Evolutionary conservation across 2,888 invertebrate genomes (phyloP).

Genomic region (Prosopocoilus inquinatus): DNA sequence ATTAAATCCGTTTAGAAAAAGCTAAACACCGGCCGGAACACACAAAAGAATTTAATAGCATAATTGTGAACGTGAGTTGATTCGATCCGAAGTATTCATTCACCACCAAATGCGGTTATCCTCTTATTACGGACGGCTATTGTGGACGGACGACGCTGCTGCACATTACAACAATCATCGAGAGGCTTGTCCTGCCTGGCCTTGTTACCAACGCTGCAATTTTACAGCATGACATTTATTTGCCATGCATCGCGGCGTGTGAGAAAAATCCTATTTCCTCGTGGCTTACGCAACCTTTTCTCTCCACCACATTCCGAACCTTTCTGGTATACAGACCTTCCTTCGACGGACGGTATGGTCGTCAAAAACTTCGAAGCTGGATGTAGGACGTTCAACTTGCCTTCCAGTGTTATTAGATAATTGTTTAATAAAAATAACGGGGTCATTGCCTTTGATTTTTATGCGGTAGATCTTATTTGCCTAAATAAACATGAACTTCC

Average conservation of each 20-base stretch:
- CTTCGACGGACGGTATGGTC: no score
- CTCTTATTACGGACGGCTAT: not conserved
- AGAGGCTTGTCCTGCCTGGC: not conserved
- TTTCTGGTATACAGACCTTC: no score
- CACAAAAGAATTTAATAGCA: not conserved
- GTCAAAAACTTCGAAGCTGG: no score
- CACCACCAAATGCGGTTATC: conserved; percentile 1
- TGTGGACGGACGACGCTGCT: not conserved
- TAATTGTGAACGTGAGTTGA: conserved; percentile 1
- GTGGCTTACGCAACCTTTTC: no score
- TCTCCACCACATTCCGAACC: no score
- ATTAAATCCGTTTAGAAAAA: no score
- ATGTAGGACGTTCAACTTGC: conserved; percentile 8
- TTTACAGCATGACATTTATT: no score
- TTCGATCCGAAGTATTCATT: not conserved
- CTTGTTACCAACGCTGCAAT: not conserved
- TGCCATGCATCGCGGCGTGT: no score
- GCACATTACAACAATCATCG: not conserved
- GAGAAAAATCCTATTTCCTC: no score
- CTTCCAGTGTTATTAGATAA: conserved; percentile 6
- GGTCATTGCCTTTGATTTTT: conserved; percentile 10
- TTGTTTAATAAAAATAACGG: conserved; percentile 5
- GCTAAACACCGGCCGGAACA: not conserved
- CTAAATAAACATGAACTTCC: no score
- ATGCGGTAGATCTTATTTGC: no score